Percentiles rank a stretch among this genome's conserved stretches.
Conservation (phyloP, 1,140 invertebrate genomes). For the Philopotamus ludificatus region DNA sequence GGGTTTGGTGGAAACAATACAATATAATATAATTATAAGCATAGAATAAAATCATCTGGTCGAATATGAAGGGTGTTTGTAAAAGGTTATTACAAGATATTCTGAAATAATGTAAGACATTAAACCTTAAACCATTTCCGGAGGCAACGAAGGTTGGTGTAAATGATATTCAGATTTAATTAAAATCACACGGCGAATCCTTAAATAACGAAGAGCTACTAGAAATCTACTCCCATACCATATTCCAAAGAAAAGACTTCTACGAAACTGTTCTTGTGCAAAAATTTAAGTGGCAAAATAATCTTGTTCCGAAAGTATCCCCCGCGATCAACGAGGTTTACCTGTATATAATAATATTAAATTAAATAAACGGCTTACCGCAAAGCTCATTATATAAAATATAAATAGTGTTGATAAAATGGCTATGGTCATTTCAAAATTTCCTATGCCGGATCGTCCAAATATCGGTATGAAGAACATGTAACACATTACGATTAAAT, state of each 20-base stretch:
- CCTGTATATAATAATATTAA: not conserved
- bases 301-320: not conserved
- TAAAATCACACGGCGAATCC: too few species aligned
- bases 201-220: too few species aligned
- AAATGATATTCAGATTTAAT: too few species aligned
- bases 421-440: conserved; percentile 33
- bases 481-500: conserved; percentile 24
- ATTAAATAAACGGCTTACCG: conserved; percentile 14
- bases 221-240: not conserved
- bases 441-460: conserved; percentile 33
- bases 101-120: too few species aligned
- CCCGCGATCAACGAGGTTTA: not conserved
- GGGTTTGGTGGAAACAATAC: too few species aligned
- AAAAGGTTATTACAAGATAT: too few species aligned
- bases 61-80: too few species aligned
- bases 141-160: too few species aligned
- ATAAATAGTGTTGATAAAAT: conserved; percentile 19
- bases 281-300: not conserved
- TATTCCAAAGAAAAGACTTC: not conserved
- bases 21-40: too few species aligned
- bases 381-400: conserved; percentile 21
- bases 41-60: too few species aligned
- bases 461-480: conserved; percentile 30
- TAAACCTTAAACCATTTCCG: too few species aligned
- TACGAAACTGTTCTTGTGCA: not conserved